These are phyloP conservation scores for Spondyliosoma cantharus DNA, from an alignment of 2,797 vertebrate species.

Conservation along the genomic window DNA sequence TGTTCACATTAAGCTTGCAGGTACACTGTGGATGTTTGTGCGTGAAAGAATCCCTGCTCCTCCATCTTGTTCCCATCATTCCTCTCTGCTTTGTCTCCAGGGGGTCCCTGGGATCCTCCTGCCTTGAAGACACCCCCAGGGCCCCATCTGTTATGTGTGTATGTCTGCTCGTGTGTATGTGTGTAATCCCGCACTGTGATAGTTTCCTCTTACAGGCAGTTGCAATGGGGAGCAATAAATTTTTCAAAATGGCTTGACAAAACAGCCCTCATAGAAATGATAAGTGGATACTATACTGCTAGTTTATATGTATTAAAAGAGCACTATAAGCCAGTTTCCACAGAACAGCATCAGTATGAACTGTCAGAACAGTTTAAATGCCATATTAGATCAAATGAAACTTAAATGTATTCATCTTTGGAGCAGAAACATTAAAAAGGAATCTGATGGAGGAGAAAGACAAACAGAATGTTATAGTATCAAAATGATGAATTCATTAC, in stretches of 20 bases:
- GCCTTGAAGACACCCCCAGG: constrained; percentile 64
- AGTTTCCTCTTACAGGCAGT: constrained; percentile 35
- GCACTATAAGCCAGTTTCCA: not conserved
- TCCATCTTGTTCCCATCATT: constrained; percentile 30
- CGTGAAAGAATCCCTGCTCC: not conserved
- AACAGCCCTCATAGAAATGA: not conserved
- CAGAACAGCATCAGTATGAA: not conserved
- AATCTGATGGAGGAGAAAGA: not conserved
- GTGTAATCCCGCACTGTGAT: constrained; percentile 11
- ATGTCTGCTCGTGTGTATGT: constrained; percentile 22
- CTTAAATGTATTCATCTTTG: not conserved
- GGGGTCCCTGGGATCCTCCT: constrained; percentile 66
- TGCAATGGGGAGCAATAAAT: not conserved
- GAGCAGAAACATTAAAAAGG: not conserved
- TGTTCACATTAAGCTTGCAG: constrained; percentile 8
- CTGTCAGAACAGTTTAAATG: not conserved
- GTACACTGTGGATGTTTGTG: constrained; percentile 11
- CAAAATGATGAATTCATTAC: constrained; percentile 1
- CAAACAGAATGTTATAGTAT: constrained; percentile 5
- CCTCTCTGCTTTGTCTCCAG: constrained; percentile 49
- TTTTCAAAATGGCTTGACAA: constrained; percentile 7
- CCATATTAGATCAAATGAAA: not conserved
- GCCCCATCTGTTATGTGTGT: constrained; percentile 67
- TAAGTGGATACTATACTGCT: not conserved
- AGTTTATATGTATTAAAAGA: not conserved